Evolutionary conservation across 2,113 vertebrate genomes (phyloP).

Genomic region (Triplophysa siluroides): DNA sequence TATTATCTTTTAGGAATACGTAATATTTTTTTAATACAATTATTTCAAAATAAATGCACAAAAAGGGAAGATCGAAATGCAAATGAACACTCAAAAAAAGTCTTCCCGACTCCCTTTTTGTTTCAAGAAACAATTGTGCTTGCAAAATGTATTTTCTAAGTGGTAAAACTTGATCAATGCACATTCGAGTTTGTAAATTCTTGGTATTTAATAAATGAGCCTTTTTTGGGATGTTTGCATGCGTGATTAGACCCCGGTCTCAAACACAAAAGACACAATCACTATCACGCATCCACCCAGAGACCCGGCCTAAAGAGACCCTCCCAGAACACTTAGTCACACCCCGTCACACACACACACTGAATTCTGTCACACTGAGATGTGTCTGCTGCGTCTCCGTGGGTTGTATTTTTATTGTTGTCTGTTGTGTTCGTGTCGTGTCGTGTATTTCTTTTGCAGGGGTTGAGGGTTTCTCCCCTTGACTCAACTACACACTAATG

Average conservation of each 20-base stretch:
- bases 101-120: no score
- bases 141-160: no score
- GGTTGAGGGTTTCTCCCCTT: conserved; percentile 41
- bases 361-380: conserved; percentile 15
- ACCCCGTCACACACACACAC: conserved; percentile 24
- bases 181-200: neutral
- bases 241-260: neutral
- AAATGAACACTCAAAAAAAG: neutral
- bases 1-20: no score
- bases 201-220: neutral
- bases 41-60: neutral
- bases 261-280: neutral
- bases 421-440: neutral
- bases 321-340: conserved; percentile 28
- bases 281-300: conserved; percentile 3
- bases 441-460: conserved; percentile 35
- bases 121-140: no score
- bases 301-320: neutral
- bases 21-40: no score
- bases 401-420: conserved; percentile 26
- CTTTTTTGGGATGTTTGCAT: neutral
- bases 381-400: conserved; percentile 20
- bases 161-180: neutral
- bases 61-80: neutral
- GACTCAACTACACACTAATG: conserved; percentile 46